phyloP scores from a whole-genome alignment of 2,113 vertebrate genomes.

The Stegostoma tigrinum region DNA sequence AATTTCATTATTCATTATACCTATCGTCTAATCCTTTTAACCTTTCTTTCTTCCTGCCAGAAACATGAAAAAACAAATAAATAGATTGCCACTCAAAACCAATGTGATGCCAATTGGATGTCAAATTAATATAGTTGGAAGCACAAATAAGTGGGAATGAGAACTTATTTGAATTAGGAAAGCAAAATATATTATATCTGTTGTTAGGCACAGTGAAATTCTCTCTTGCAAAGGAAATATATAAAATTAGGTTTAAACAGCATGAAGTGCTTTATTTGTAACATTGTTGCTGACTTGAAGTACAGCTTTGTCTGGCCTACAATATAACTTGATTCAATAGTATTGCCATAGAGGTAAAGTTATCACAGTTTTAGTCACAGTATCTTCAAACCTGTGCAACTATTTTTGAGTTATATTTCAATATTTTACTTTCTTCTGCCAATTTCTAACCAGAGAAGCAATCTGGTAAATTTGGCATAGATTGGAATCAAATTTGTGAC shows the following conservation, averaged over 20 bases:
- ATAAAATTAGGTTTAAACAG: not conserved
- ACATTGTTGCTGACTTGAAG: not conserved
- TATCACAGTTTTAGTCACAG: not conserved
- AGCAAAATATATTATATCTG: not conserved
- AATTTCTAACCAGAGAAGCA: not conserved
- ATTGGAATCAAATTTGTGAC: not conserved
- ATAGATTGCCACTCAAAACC: not conserved
- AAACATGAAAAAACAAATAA: not conserved
- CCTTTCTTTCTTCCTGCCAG: not conserved
- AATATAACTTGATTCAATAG: not conserved
- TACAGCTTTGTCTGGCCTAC: not conserved
- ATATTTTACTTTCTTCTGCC: not conserved
- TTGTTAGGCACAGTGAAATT: not conserved
- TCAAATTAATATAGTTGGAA: not conserved
- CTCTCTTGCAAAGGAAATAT: not conserved
- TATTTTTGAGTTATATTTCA: not conserved
- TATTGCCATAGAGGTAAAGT: not conserved
- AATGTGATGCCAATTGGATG: not conserved
- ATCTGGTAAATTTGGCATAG: not conserved
- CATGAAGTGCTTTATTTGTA: not conserved
- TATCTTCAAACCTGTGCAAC: not conserved
- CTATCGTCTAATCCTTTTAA: not conserved
- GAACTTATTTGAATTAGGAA: not conserved
- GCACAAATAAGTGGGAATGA: not conserved
- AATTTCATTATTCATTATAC: not conserved